Base-by-base conservation (phyloP, 2,888 invertebrate genomes). In the Phlogophora meticulosa region DNA sequence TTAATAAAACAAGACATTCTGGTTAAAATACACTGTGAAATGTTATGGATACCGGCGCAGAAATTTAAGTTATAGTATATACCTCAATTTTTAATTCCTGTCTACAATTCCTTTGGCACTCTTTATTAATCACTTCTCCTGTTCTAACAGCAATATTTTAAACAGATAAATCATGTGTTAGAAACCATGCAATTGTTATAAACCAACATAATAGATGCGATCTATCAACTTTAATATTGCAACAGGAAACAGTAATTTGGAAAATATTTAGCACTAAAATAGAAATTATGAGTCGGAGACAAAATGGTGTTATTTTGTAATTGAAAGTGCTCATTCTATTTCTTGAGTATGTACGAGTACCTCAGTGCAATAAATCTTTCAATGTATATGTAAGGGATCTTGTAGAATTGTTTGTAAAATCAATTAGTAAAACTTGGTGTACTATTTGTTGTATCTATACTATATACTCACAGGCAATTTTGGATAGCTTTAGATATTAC, bases 221-320 rank as follows among this genome's bases (percentile, higher is more conserved):
- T 67, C 69, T 52, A 52, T 42, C 38, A 17, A 40, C 48, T 53
- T 49, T 20, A 55, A 51, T 77, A 36, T 22, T 24, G 13, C 38
- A 22, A 34, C 43, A 71, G 22, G 34, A 77, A 53, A 59, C 40
- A 48, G 20, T 53, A 15, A 58, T 55, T 69, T 57, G 43, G 43
- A 43, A 72, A 58, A 24, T 24, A 68, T 58, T 68, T 76, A 48
- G 38, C 42, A 69, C 24, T 53, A 11, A 48, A 59, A 43, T 38
- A 38, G 34, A 42, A 51, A 40, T n/a, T 56, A 42, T 28, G 28
- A 46, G 46, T 52, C 28, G 48, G 9, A 46, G 1, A 48, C 20
- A 13, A 46, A 66, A 53, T 52, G 15, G 4, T n/a, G 11, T 11
- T 20, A 13, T 72, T 24, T 10, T 22, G n/a, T 28, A 34, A 48